Evolutionary conservation across 2,113 vertebrate genomes (phyloP).

Genomic region (Paradoxurus hermaphroditus): DNA sequence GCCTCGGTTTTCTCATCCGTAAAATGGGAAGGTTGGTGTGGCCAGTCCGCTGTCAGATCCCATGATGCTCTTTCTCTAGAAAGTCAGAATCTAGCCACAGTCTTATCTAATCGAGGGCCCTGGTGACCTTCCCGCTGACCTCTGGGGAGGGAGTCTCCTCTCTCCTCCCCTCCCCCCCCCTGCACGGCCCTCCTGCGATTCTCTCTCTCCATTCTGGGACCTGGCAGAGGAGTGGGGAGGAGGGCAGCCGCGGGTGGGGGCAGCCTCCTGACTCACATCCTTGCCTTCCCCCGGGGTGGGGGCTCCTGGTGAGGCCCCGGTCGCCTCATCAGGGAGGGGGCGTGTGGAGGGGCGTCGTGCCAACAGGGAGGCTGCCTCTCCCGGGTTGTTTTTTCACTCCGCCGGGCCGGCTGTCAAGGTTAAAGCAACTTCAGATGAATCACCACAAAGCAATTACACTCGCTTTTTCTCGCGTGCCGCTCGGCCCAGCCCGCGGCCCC

Average conservation of each 20-base stretch:
- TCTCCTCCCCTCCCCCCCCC: too few species aligned
- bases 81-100: background rate
- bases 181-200: background rate
- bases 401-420: constrained; percentile 79
- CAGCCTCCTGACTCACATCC: background rate
- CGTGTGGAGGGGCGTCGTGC: background rate
- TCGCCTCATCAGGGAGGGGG: background rate
- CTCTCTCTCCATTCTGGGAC: background rate
- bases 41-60: background rate
- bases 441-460: constrained; percentile 75
- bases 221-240: background rate
- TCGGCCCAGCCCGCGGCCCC: constrained; percentile 67
- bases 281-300: background rate
- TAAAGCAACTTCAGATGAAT: constrained; percentile 82
- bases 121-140: background rate
- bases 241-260: background rate
- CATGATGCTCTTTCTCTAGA: background rate
- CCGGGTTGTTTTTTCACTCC: background rate
- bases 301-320: background rate
- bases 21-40: background rate
- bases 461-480: rapidly evolving
- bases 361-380: background rate
- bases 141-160: background rate
- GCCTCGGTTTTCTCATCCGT: background rate
- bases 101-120: background rate